Evolutionary conservation across 2,888 invertebrate species (phyloP).

Genomic region (Lochmaea capreae): DNA sequence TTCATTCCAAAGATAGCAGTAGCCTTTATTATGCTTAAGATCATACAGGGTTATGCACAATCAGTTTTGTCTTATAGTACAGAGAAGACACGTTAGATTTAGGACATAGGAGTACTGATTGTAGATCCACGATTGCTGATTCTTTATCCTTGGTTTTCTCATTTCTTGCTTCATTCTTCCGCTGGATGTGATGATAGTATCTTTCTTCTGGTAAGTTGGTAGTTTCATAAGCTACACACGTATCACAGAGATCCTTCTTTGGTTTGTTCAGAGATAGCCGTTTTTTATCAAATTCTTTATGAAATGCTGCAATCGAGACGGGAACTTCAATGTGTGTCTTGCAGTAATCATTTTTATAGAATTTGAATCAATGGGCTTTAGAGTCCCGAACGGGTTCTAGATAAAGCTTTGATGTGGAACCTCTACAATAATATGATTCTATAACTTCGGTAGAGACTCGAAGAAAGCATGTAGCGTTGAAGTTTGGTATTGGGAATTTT

Average conservation of each 20-base stretch:
- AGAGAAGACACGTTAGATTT: conserved; percentile 35
- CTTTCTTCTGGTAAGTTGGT: conserved; percentile 32
- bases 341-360: background rate
- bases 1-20: conserved; percentile 37
- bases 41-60: conserved; percentile 37
- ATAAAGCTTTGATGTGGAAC: background rate
- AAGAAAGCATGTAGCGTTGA: conserved; percentile 13
- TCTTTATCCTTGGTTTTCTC: conserved; percentile 34
- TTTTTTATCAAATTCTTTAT: conserved; percentile 27
- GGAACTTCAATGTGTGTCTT: background rate
- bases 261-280: conserved; percentile 34
- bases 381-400: background rate
- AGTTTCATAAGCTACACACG: conserved; percentile 40
- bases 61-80: conserved; percentile 41
- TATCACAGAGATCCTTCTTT: conserved; percentile 41
- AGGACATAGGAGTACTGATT: conserved; percentile 36
- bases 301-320: conserved; percentile 31
- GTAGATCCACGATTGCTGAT: conserved; percentile 28
- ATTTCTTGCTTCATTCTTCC: conserved; percentile 28
- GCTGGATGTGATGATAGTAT: conserved; percentile 32
- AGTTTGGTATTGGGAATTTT: background rate
- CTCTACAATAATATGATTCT: background rate
- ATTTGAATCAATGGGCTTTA: background rate
- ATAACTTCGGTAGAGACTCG: background rate
- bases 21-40: conserved; percentile 27